Conservation (phyloP, 2,888 invertebrate species). For the Stenurella melanura region DNA sequence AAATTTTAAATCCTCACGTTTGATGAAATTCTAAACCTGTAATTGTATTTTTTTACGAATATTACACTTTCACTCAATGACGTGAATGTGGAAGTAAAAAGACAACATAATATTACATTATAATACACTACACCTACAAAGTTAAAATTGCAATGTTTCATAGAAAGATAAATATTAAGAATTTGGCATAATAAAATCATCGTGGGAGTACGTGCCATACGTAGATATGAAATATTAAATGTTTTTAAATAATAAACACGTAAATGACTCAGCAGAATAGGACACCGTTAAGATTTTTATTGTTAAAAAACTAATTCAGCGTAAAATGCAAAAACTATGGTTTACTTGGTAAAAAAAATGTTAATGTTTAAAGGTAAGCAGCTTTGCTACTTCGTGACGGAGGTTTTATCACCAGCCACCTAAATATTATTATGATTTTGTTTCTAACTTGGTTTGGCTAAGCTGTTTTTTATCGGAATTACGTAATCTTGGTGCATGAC, state of each 20-base stretch:
- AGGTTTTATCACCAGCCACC: conserved; percentile 13
- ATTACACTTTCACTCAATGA: too few species aligned
- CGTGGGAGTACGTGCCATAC: conserved; percentile 16
- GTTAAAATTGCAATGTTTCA: background rate
- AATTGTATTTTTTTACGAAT: too few species aligned
- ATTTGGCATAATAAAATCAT: background rate
- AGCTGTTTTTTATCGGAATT: background rate
- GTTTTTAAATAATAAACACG: conserved; percentile 23
- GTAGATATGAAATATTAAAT: conserved; percentile 23
- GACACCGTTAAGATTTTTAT: conserved; percentile 28
- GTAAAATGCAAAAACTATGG: conserved; percentile 16
- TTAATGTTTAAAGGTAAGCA: conserved; percentile 20
- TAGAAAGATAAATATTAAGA: background rate
- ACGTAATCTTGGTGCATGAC: too few species aligned
- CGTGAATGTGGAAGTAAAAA: too few species aligned
- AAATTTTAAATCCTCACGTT: too few species aligned
- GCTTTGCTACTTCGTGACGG: conserved; percentile 21
- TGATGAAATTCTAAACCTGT: too few species aligned
- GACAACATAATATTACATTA: too few species aligned
- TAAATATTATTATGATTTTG: background rate
- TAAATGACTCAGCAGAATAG: conserved; percentile 32
- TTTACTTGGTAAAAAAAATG: background rate
- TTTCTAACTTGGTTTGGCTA: background rate
- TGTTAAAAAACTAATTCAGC: conserved; percentile 23
- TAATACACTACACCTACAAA: background rate